Conservation (phyloP, 2,797 vertebrate species). For the Crypturellus tataupa region DNA sequence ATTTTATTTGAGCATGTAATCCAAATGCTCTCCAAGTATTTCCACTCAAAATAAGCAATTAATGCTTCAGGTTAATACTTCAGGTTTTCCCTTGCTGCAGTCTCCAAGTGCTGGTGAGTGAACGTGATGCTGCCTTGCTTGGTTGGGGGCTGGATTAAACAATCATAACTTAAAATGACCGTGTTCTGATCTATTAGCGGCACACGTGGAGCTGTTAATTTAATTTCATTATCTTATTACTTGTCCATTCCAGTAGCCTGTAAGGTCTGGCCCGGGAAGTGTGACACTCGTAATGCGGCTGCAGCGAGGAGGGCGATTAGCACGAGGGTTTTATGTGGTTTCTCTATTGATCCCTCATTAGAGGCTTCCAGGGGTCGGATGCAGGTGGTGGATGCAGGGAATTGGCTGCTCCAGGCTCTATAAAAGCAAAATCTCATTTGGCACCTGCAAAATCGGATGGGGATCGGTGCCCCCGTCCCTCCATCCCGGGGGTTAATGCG, state of each 20-base stretch:
- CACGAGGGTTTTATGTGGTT: constrained; percentile 34
- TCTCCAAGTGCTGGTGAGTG: not conserved
- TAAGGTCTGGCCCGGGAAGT: not conserved
- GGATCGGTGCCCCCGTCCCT: not conserved
- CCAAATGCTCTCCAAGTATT: not conserved
- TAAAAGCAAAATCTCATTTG: not conserved
- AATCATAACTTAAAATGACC: not conserved
- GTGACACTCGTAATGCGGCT: constrained; percentile 31
- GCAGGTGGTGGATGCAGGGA: not conserved
- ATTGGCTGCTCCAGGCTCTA: constrained; percentile 21
- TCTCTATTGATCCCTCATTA: constrained; percentile 58
- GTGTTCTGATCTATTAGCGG: constrained; percentile 30
- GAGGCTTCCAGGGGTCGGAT: not conserved
- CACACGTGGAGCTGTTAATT: constrained; percentile 41
- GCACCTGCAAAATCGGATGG: not conserved
- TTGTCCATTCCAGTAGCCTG: constrained; percentile 24
- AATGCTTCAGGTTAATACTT: not conserved
- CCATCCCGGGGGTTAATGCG: not conserved
- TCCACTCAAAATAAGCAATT: not conserved
- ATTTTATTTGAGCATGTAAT: not conserved
- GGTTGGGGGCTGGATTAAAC: not conserved
- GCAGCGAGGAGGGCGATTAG: constrained; percentile 55
- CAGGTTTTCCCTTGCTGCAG: not conserved
- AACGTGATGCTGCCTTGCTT: not conserved
- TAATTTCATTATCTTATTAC: constrained; percentile 64